Evolutionary conservation across 2,888 invertebrate genomes (phyloP).

Genomic region (Argyresthia albistria): DNA sequence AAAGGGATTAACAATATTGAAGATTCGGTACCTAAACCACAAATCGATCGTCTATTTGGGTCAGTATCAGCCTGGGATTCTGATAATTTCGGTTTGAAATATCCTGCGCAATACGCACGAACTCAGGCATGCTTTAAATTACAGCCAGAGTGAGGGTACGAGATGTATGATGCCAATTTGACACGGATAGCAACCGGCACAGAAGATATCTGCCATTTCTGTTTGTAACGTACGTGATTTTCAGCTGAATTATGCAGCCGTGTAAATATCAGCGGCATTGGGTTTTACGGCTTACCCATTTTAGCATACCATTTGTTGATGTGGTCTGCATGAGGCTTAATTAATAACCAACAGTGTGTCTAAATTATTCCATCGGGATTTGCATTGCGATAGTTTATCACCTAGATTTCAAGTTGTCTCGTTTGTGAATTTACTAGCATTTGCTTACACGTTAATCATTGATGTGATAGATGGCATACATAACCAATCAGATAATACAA

Average conservation of each 20-base stretch:
- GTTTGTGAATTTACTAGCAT: too few relatives aligned
- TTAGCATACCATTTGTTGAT: too few relatives aligned
- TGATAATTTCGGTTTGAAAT: neutral
- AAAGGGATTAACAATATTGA: slow-evolving; percentile 31
- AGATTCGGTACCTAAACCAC: neutral
- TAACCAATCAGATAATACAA: too few relatives aligned
- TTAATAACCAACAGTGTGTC: too few relatives aligned
- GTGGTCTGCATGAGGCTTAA: too few relatives aligned
- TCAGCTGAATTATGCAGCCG: neutral
- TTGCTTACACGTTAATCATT: too few relatives aligned
- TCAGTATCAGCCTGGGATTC: neutral
- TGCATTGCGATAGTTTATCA: too few relatives aligned
- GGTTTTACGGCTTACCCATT: too few relatives aligned
- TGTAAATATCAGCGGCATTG: too few relatives aligned
- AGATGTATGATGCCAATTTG: slow-evolving; percentile 16
- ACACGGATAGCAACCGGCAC: slow-evolving; percentile 14
- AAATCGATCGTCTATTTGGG: neutral
- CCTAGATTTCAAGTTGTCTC: too few relatives aligned
- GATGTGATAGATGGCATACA: too few relatives aligned
- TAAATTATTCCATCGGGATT: too few relatives aligned
- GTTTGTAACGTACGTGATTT: neutral
- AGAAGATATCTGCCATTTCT: neutral
- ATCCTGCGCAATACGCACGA: neutral
- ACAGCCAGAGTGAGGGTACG: slow-evolving; percentile 1
- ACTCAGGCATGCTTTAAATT: slow-evolving; percentile 3